These are phyloP conservation scores for Crepidodera aurea DNA, from an alignment of 2,888 invertebrate species.

Conservation along the genomic window DNA sequence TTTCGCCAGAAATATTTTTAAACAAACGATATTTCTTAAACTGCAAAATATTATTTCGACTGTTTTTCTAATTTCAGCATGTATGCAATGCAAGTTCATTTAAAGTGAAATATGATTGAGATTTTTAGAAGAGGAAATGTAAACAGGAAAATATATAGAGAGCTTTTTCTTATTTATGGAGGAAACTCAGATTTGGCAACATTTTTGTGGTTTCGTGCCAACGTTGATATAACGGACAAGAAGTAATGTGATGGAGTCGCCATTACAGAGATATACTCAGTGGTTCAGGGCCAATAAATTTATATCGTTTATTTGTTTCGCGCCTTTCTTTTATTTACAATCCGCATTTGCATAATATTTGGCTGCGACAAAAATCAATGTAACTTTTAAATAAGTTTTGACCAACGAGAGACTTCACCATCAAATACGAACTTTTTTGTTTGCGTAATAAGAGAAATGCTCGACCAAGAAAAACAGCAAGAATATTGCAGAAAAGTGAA, in stretches of 20 bases:
- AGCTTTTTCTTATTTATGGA: conserved; percentile 36
- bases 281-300: conserved; percentile 29
- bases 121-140: conserved; percentile 18
- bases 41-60: neutral
- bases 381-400: too few relatives aligned
- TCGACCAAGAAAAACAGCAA: too few relatives aligned
- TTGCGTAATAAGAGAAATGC: too few relatives aligned
- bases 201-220: conserved; percentile 35
- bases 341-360: neutral
- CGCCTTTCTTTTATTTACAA: conserved; percentile 6
- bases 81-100: conserved; percentile 12
- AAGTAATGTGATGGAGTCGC: conserved; percentile 28
- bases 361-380: too few relatives aligned
- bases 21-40: too few relatives aligned
- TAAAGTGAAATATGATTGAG: conserved; percentile 15
- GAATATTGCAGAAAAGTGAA: too few relatives aligned
- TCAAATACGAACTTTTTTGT: too few relatives aligned
- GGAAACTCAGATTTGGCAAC: conserved; percentile 38
- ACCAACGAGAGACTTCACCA: too few relatives aligned
- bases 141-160: conserved; percentile 33
- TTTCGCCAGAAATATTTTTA: too few relatives aligned
- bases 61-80: conserved; percentile 10
- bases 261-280: conserved; percentile 26
- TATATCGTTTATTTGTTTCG: conserved; percentile 15
- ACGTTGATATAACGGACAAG: conserved; percentile 30